phyloP scores from a whole-genome alignment of 2,113 vertebrate genomes.

The Brachyhypopomus occidentalis region DNA sequence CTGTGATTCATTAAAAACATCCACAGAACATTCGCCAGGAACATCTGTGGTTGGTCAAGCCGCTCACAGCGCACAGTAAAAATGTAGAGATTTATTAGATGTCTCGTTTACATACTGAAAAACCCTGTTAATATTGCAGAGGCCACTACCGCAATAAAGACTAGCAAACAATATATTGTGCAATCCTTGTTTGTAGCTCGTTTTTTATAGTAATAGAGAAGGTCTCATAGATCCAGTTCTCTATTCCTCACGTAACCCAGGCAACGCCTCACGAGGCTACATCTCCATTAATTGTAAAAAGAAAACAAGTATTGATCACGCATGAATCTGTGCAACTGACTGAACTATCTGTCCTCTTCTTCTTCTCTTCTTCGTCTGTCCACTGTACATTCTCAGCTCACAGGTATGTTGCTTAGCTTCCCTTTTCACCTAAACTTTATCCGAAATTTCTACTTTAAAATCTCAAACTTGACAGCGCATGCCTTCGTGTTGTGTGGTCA shows the following conservation, averaged over 20 bases:
- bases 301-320: slow-evolving; percentile 46
- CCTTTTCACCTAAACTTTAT: slow-evolving; percentile 22
- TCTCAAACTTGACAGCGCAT: neutral
- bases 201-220: neutral
- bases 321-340: slow-evolving; percentile 50
- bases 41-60: too few species aligned
- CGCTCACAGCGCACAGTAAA: too few species aligned
- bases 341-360: slow-evolving; percentile 56
- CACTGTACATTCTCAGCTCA: slow-evolving; percentile 68
- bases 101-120: too few species aligned
- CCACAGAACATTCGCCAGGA: too few species aligned
- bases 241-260: too few species aligned
- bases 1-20: too few species aligned
- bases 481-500: neutral
- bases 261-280: too few species aligned
- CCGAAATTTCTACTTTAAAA: neutral
- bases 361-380: slow-evolving; percentile 56
- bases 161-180: too few species aligned
- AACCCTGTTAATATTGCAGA: neutral
- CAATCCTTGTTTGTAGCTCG: neutral
- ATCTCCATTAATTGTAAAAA: neutral
- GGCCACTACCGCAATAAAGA: too few species aligned
- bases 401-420: slow-evolving; percentile 71
- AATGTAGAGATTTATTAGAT: too few species aligned
- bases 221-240: too few species aligned